A percentile compares a stretch with the other conserved stretches of the same genome.
Evolutionary conservation across 2,113 vertebrate genomes (phyloP).

Genomic region (Leiothrix lutea): DNA sequence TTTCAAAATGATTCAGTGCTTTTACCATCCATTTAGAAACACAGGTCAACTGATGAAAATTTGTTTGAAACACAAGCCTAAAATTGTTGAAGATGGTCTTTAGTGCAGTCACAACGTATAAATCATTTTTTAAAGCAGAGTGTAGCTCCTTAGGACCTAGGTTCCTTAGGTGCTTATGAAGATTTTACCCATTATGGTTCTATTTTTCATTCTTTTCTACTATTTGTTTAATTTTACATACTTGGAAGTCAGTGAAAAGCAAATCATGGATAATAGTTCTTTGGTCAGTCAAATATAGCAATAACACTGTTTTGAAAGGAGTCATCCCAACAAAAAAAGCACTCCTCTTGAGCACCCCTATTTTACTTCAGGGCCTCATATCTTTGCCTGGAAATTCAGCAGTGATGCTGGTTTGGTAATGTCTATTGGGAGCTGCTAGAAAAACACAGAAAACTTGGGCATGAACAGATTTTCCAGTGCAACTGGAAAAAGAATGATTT

Average conservation of each 20-base stretch:
- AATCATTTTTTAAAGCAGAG: background rate
- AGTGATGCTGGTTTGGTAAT: background rate
- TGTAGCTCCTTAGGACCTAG: background rate
- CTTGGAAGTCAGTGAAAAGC: background rate
- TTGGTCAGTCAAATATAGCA: background rate
- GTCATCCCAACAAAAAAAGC: background rate
- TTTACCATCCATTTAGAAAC: background rate
- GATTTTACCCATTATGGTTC: background rate
- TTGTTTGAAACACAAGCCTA: background rate
- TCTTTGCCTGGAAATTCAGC: constrained; percentile 30
- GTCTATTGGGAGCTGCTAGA: background rate
- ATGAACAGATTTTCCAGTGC: constrained; percentile 21
- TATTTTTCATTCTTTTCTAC: background rate
- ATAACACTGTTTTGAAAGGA: background rate
- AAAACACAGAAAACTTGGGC: constrained; percentile 41
- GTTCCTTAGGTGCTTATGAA: background rate
- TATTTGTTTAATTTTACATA: background rate
- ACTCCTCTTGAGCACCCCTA: background rate
- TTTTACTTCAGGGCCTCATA: background rate
- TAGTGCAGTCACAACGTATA: background rate
- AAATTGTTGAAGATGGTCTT: background rate
- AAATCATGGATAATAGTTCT: background rate
- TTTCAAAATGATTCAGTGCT: background rate
- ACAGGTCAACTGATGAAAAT: background rate
- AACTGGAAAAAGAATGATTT: constrained; percentile 56